Evolutionary conservation across 2,888 invertebrate species (phyloP), one percentile per base, ranked within the genome.

Genomic region (Caenorhabditis japonica): DNA sequence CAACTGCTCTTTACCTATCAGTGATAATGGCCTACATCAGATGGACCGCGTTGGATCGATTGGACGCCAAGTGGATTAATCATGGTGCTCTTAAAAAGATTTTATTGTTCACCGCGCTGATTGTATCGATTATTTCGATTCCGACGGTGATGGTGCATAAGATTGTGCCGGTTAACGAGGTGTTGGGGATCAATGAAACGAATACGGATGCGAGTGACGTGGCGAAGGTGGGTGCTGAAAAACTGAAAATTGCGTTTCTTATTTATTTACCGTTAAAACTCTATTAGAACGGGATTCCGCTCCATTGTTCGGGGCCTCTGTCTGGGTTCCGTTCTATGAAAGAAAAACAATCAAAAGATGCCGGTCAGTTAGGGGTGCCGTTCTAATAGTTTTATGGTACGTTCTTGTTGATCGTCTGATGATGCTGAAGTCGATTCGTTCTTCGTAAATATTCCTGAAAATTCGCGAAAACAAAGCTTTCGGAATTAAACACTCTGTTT

Each of bases 131-230:
- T 10, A 75, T 86, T 15, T 86, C 84, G 27, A 77, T 86, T 60
- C 86, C 86, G 5, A 86, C 86, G 0, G 80, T 86, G 23, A 76
- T 86, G 71, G 85, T 86, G 2, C 86, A 86, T 60, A 77, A 82
- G 47, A 83, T 85, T 52, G 81, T 85, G 21, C 60, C 80, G 13
- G 84, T 80, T 3, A 68, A 56, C 19, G 76, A 77, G 36, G 73
- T 75, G 13, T 19, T 80, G 8, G 74, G 73, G 1, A 33, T 58
- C 27, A 59, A 74, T 52, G 61, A 56, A 19, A 61, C 72, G 1
- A 59, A 72, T 19, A 61, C 72, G 1, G 62, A 72, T 19, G 69
- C 62, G 17, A 30, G 49, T 21, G 56, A 19, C n/a, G 30, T 52
- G 13, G 55, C 21, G 44, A 58, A 43, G 49, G 56, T 56, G 27